Evolutionary conservation across 2,888 invertebrate genomes (phyloP).

Genomic region (Drosophila greeni): DNA sequence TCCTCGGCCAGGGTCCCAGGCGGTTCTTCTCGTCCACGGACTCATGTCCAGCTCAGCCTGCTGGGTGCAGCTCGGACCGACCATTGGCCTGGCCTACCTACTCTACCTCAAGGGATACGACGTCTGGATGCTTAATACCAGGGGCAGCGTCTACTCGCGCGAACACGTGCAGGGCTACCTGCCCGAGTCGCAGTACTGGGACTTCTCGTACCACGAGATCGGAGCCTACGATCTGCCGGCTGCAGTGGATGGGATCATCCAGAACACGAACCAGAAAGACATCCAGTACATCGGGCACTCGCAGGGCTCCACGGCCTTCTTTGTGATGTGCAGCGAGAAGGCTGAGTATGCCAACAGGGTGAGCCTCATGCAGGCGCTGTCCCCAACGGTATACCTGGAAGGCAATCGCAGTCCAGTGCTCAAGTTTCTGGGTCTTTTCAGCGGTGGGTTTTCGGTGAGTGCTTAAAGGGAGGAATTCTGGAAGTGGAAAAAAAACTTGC

Average conservation of each 20-base stretch:
- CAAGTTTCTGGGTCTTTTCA: conserved; percentile 34
- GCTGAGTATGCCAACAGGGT: conserved; percentile 36
- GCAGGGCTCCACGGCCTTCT: conserved; percentile 54
- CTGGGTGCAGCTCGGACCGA: conserved; percentile 52
- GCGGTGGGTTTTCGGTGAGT: conserved; percentile 37
- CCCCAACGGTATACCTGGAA: conserved; percentile 49
- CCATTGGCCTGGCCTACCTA: conserved; percentile 45
- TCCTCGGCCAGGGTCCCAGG: conserved; percentile 29
- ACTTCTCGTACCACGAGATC: conserved; percentile 58
- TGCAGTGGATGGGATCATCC: conserved; percentile 34
- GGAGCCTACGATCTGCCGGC: conserved; percentile 49
- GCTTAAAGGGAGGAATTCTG: not conserved
- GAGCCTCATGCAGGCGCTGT: conserved; percentile 52
- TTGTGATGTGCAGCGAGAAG: conserved; percentile 49
- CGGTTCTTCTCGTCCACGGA: conserved; percentile 49
- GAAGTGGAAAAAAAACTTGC: not conserved
- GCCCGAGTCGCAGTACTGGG: conserved; percentile 26
- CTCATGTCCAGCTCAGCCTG: conserved; percentile 53
- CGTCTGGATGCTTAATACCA: conserved; percentile 56
- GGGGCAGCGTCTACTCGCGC: conserved; percentile 52
- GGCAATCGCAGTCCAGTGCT: conserved; percentile 44
- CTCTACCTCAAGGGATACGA: conserved; percentile 47
- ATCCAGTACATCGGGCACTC: conserved; percentile 58
- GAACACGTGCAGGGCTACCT: conserved; percentile 4
- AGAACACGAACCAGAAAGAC: not conserved